A percentile compares a stretch with the other conserved stretches of the same genome.
phyloP scores from a whole-genome alignment of 2,113 vertebrate genomes.

The Zosterops hypoxanthus region DNA sequence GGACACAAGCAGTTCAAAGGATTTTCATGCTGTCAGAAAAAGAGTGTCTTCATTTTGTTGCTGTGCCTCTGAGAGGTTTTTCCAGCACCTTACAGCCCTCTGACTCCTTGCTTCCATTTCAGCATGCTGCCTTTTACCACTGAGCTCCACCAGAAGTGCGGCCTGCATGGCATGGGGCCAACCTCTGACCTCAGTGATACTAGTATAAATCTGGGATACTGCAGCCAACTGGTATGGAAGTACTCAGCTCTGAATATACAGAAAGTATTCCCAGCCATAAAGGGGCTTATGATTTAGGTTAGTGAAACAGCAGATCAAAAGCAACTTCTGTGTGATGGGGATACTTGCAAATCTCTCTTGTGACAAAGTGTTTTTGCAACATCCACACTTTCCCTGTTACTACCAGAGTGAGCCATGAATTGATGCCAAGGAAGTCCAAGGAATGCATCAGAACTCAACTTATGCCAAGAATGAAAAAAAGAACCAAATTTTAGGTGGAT shows the following conservation, averaged over 20 bases:
- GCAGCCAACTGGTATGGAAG: slow-evolving; percentile 4
- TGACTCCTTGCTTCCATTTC: background rate
- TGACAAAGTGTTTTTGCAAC: background rate
- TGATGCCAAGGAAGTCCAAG: background rate
- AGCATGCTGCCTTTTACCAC: background rate
- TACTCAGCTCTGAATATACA: background rate
- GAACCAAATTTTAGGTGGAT: background rate
- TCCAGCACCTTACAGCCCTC: background rate
- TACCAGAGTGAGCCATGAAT: background rate
- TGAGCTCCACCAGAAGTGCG: background rate
- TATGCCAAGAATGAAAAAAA: background rate
- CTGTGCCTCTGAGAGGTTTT: background rate
- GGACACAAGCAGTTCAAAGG: background rate
- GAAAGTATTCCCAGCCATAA: background rate
- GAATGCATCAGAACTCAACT: background rate
- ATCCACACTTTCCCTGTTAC: background rate
- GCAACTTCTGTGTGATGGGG: background rate
- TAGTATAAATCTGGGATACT: background rate
- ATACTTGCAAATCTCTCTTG: background rate
- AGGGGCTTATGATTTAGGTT: background rate
- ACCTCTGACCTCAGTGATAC: slow-evolving; percentile 14
- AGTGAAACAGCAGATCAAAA: background rate
- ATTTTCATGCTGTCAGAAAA: background rate
- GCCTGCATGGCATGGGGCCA: background rate
- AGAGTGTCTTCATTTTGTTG: background rate